Conservation (phyloP, 2,113 vertebrate genomes). For the Scortum barcoo region DNA sequence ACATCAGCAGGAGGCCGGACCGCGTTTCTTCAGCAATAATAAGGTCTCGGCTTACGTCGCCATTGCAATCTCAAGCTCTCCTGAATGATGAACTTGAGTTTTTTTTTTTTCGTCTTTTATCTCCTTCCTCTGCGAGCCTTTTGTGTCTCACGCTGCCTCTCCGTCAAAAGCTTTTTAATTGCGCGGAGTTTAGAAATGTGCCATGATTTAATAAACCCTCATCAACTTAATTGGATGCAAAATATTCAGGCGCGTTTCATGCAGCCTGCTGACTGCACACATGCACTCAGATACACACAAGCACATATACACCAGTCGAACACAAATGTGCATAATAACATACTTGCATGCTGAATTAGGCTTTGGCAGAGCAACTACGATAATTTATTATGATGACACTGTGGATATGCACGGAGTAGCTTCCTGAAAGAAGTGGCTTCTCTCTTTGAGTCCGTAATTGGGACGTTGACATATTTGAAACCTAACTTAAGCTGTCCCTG, state of each 20-base stretch:
- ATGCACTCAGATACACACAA: constrained; percentile 18
- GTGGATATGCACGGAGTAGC: constrained; percentile 37
- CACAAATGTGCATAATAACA: constrained; percentile 10
- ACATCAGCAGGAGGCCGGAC: neutral
- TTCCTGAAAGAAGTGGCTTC: neutral
- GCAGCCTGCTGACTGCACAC: constrained; percentile 27
- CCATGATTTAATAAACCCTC: constrained; percentile 54
- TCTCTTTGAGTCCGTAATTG: constrained; percentile 28
- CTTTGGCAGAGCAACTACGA: neutral
- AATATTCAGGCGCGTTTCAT: constrained; percentile 30
- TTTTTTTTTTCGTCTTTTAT: neutral
- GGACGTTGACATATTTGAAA: neutral
- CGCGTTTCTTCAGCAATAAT: neutral
- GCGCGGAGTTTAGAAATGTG: constrained; percentile 46
- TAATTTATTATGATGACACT: constrained; percentile 42
- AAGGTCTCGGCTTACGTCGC: constrained; percentile 2
- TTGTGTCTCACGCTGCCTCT: constrained; percentile 7
- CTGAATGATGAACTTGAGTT: neutral
- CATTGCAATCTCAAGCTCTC: constrained; percentile 19
- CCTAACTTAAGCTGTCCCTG: neutral
- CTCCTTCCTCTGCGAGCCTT: neutral
- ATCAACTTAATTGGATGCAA: constrained; percentile 69
- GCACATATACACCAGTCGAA: neutral
- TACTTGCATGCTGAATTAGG: constrained; percentile 6
- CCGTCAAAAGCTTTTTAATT: constrained; percentile 68